Percentiles rank a stretch among this genome's conserved stretches.
Evolutionary conservation across 2,797 vertebrate species (phyloP).

Genomic region (Danio tinwini): DNA sequence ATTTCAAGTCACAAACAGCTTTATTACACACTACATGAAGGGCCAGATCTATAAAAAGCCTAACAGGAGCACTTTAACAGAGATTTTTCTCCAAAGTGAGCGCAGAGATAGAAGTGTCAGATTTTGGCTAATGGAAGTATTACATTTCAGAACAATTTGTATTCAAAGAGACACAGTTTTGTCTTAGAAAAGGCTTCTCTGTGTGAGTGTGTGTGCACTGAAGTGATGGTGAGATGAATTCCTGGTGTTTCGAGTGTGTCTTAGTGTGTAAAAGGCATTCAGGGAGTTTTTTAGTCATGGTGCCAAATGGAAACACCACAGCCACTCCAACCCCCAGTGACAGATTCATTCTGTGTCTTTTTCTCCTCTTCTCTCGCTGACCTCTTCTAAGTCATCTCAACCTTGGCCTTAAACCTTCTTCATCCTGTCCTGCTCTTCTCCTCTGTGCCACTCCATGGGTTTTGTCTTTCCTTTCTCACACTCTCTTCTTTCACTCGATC

Average conservation of each 20-base stretch:
- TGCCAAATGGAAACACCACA: slow-evolving; percentile 37
- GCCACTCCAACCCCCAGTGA: slow-evolving; percentile 17
- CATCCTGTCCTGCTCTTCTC: slow-evolving; percentile 14
- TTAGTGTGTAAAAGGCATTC: slow-evolving; percentile 29
- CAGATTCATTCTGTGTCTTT: slow-evolving; percentile 8
- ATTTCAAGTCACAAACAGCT: too few species aligned
- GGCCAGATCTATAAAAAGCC: too few species aligned
- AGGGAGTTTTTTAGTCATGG: slow-evolving; percentile 7
- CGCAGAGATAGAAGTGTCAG: not conserved
- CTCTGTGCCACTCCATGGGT: slow-evolving; percentile 34
- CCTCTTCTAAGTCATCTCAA: slow-evolving; percentile 12
- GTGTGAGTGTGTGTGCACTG: not conserved
- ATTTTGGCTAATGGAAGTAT: not conserved
- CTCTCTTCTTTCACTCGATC: not conserved
- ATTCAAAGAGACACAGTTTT: not conserved
- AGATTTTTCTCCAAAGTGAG: not conserved
- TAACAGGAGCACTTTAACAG: too few species aligned
- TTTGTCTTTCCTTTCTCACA: slow-evolving; percentile 13
- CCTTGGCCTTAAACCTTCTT: slow-evolving; percentile 30
- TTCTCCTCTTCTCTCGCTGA: slow-evolving; percentile 5
- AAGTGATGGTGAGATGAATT: slow-evolving; percentile 31
- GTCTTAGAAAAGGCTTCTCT: not conserved
- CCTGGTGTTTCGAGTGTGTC: slow-evolving; percentile 13
- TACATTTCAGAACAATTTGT: not conserved
- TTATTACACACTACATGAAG: too few species aligned